Conservation (phyloP, 2,888 invertebrate species). For the Dilophus febrilis region DNA sequence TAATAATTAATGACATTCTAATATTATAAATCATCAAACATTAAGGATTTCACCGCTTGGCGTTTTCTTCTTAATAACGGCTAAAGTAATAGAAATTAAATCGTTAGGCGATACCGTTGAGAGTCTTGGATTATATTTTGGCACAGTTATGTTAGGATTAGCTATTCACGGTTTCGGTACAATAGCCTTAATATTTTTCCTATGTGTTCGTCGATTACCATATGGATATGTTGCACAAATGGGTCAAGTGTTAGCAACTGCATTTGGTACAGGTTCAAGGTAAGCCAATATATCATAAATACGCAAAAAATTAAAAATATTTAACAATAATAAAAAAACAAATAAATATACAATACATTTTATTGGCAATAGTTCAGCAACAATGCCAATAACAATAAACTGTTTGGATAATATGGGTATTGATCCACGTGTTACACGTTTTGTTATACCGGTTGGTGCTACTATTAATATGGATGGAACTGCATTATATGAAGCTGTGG, state of each 20-base stretch:
- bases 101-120: constrained; percentile 70
- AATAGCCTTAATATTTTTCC: constrained; percentile 69
- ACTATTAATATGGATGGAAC: constrained; percentile 96
- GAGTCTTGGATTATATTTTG: constrained; percentile 81
- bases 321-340: not conserved
- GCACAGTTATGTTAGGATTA: constrained; percentile 82
- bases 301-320: not conserved
- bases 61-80: constrained; percentile 74
- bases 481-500: constrained; percentile 93
- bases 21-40: no score
- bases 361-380: constrained; percentile 53
- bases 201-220: constrained; percentile 67
- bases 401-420: constrained; percentile 85
- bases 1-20: no score
- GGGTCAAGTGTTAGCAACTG: constrained; percentile 84
- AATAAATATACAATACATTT: not conserved
- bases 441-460: constrained; percentile 92
- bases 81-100: constrained; percentile 81
- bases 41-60: constrained; percentile 79
- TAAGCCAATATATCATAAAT: constrained; percentile 16
- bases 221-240: constrained; percentile 64
- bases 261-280: constrained; percentile 92
- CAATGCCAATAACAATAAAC: constrained; percentile 87
- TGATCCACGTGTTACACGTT: constrained; percentile 79
- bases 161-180: constrained; percentile 79